Base-by-base conservation (phyloP, 2,888 invertebrate genomes). In the Alloplasta piceator region DNA sequence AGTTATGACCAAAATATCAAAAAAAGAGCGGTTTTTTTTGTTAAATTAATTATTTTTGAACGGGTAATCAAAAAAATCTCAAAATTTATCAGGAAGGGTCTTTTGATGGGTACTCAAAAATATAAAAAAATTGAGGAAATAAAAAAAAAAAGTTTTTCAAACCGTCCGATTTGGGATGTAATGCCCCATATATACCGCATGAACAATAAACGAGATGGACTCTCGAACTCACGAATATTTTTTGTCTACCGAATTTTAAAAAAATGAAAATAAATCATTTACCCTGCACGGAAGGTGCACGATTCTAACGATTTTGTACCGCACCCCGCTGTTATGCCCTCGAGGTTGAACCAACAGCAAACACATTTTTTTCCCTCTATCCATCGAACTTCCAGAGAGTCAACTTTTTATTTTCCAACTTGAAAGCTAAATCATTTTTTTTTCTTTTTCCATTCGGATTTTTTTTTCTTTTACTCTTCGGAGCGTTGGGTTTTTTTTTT, bases 221-320 rank as follows among this genome's bases (percentile, higher is more conserved):
- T 55, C 46, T 12, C 39, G 4, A 60, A 26, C 7, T n/a, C 38
- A 7, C n/a, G 12, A 60, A 60, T 67, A 75, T 58, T 43, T 68
- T 43, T 9, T 67, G 50, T 75, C 39, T 58, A 39, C 60, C 12
- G 6, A 36, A 66, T 56, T 46, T 41, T 58, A 55, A 55, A 68
- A 55, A 55, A 12, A 67, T 26, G 14, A 7, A 56, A 26, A 55
- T 50, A 48, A n/a, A 46, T 14, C 12, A 41, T 66, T 52, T 52
- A 14, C 6, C 12, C 7, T 26, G 36, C 52, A 12, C 26, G 36
- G 9, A 26, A 26, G 55, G 16, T 73, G 39, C 12, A 43, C 55
- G 14, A 26, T 38, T 46, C 41, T 56, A 41, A 16, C 16, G 43
- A 16, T 14, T 46, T 73, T 64, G 26, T 26, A 26, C 26, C 26